Base-by-base conservation (phyloP, 2,888 invertebrate genomes). In the Drosophila hawaiiensis region DNA sequence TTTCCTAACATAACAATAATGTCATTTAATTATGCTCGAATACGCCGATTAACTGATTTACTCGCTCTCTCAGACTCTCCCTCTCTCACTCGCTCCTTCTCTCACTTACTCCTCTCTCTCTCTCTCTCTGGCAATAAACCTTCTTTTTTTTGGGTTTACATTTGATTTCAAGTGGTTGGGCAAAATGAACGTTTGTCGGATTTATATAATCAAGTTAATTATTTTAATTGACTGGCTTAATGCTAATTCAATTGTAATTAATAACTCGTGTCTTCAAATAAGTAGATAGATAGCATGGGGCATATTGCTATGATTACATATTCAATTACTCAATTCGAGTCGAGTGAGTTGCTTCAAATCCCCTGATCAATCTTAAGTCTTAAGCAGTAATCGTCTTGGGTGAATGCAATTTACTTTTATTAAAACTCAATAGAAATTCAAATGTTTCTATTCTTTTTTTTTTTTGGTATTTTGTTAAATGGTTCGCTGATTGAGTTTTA, bases 31-130 rank as follows among this genome's bases (percentile, higher is more conserved):
- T 22, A 14, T 47, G 22, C 25, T 25, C 19, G 25, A 16, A 25
- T 19, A 80, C 72, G 76, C 80, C 68, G 78, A 68, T 80, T 80
- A 78, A 72, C 80, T 61, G 68, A 76, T 72, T 68, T 66, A 52
- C 55, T n/a, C 59, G 37, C 71, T 72, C 31, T 19, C 14, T 68
- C 68, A 47, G 43, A n/a, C 59, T 25, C 71, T 72, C 43, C 14
- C 22, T 5, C 39, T 5, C 56, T n/a, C 25, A 2, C n/a, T 3
- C 16, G 1, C 29, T 29, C 29, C 29, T 6, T 22, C 31, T 39
- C 49, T 2, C 10, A 0, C 16, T 4, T 28, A 28, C 28, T 28
- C 3, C 28, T 10, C 28, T 5, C 9, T 1, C 22, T 35, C 16
- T 22, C 4, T 10, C 35, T 35, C 22, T n/a, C 47, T 41, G 1